These are phyloP conservation scores for Epinephelus moara DNA, from an alignment of 2,113 vertebrate genomes.

Conservation along the genomic window DNA sequence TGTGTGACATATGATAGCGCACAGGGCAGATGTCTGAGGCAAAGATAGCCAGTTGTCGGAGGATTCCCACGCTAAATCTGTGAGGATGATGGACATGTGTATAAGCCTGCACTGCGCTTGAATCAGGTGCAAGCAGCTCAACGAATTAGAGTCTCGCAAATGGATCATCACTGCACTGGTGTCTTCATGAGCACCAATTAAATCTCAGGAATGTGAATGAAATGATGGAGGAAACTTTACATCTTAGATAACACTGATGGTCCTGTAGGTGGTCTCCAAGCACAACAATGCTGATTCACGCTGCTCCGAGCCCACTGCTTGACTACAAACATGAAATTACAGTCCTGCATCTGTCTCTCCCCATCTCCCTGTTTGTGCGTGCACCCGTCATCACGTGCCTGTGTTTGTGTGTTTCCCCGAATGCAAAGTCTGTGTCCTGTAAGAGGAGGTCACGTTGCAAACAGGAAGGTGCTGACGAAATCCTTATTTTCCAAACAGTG, in stretches of 20 bases:
- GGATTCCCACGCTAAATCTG: slow-evolving; percentile 58
- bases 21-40: slow-evolving; percentile 48
- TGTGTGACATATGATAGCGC: slow-evolving; percentile 58
- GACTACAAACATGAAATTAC: slow-evolving; percentile 34
- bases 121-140: slow-evolving; percentile 25
- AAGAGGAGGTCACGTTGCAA: slow-evolving; percentile 53
- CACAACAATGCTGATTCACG: slow-evolving; percentile 37
- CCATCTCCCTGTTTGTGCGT: slow-evolving; percentile 25
- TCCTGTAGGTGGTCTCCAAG: slow-evolving; percentile 28
- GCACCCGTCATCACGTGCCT: slow-evolving; percentile 29
- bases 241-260: neutral
- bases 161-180: neutral
- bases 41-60: slow-evolving; percentile 63
- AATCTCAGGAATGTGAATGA: neutral
- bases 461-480: slow-evolving; percentile 49
- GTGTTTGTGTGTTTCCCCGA: slow-evolving; percentile 44
- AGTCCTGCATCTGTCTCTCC: slow-evolving; percentile 3
- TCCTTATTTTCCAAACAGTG: slow-evolving; percentile 50
- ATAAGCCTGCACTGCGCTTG: neutral
- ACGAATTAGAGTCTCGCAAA: neutral
- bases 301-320: neutral
- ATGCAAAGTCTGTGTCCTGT: slow-evolving; percentile 29
- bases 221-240: neutral
- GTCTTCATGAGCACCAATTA: neutral
- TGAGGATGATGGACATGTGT: slow-evolving; percentile 1